Evolutionary conservation across 2,113 vertebrate species (phyloP), one percentile per base, ranked within the genome.

Genomic region (Odontesthes bonariensis): DNA sequence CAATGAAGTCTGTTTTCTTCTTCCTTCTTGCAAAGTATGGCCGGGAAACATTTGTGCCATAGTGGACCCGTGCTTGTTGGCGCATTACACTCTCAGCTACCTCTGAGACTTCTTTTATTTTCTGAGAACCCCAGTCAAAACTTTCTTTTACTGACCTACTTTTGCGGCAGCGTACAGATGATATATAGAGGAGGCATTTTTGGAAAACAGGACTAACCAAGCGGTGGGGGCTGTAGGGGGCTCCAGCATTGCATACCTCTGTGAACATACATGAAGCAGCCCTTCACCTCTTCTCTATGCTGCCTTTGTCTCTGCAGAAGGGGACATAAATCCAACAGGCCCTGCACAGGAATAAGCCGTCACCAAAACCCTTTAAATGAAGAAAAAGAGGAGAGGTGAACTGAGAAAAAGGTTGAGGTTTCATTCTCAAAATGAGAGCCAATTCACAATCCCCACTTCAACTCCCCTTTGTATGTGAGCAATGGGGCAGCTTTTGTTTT

Each of bases 91-190:
- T 55, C 33, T 57, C 44, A 42, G 40, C 59, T 77, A 52, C 82
- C 63, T 75, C 63, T 13, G 87, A 85, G 82, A 86, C 70, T 52
- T 69, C 62, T 65, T 84, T 81, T 63, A 81, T 62, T 81, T 82
- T 74, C 67, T 64, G 62, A 81, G 57, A 81, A 75, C 73, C 55
- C 13, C 76, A 59, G 71, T 63, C 69, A 73, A 76, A 89, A 88
- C 46, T 82, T 70, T 69, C 78, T 71, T 92, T 90, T 86, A 89
- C 78, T 92, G 91, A 92, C 92, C 92, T 91, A 92, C 87, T 91
- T 94, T 89, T 44, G 63, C 84, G 73, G 72, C 80, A 77, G 83
- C 56, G 82, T 68, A 73, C 60, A 13, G 77, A 87, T 91, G 91
- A 92, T 90, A 88, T 86, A 89, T 90, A 77, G 73, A 68, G 72